Conservation (phyloP, 1,140 invertebrate genomes). For the Nephila pilipes region DNA sequence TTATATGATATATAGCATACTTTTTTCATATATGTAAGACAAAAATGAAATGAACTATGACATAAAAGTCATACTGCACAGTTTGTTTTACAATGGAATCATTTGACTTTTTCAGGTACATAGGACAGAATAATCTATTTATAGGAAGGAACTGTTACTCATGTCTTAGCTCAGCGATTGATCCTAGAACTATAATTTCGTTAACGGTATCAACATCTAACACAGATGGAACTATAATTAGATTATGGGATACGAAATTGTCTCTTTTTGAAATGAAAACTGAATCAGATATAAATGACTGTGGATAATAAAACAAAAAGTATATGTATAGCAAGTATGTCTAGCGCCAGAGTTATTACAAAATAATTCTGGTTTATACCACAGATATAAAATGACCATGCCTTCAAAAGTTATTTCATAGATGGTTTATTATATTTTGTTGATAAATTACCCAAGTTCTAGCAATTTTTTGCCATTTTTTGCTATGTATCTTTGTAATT, state of each 20-base stretch:
- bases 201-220: neutral
- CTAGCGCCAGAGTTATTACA: neutral
- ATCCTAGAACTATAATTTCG: neutral
- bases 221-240: conserved; percentile 14
- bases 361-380: neutral
- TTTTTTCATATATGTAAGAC: neutral
- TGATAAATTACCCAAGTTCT: no score
- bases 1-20: no score
- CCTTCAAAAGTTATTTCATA: neutral
- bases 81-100: neutral
- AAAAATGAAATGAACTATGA: neutral
- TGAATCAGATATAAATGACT: neutral
- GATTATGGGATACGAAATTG: neutral
- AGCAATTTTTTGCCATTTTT: no score
- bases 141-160: neutral
- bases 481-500: no score
- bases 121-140: neutral
- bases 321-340: neutral
- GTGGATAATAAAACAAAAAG: neutral
- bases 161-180: neutral
- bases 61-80: neutral
- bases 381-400: neutral
- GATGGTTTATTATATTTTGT: neutral
- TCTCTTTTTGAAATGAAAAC: neutral
- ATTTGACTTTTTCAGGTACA: neutral